Conservation (phyloP, 2,888 invertebrate genomes). For the Lacanobia oleracea region DNA sequence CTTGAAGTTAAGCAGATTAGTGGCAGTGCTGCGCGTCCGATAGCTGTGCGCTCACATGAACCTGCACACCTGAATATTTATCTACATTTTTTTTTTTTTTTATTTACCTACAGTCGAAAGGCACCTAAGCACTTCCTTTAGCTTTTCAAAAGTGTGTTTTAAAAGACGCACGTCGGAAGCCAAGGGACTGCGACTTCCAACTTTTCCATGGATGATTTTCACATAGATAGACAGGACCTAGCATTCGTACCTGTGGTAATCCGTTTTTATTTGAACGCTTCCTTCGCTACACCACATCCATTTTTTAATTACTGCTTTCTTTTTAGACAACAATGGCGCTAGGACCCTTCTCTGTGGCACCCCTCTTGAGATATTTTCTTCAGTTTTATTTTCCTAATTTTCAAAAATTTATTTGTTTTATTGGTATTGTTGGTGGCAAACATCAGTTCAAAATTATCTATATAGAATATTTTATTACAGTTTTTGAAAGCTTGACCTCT, state of each 20-base stretch:
- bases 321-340: not conserved
- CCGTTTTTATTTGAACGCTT: not conserved
- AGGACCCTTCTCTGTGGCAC: slow-evolving; percentile 22
- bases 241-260: not conserved
- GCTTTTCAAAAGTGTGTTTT: not conserved
- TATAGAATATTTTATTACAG: no score
- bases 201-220: not conserved
- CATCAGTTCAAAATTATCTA: not conserved
- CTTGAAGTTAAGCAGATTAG: no score
- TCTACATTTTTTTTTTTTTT: no score
- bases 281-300: no score
- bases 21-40: no score
- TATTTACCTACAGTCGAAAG: not conserved
- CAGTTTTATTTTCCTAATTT: not conserved
- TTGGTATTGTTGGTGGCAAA: not conserved
- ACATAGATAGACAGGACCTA: no score
- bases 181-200: not conserved
- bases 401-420: not conserved
- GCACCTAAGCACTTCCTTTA: no score
- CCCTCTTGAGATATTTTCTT: not conserved
- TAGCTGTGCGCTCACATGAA: no score
- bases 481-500: not conserved
- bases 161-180: not conserved
- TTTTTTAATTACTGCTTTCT: not conserved
- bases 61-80: no score